These are phyloP conservation scores for Pandemis corylana DNA, from an alignment of 2,888 invertebrate species.

Conservation along the genomic window DNA sequence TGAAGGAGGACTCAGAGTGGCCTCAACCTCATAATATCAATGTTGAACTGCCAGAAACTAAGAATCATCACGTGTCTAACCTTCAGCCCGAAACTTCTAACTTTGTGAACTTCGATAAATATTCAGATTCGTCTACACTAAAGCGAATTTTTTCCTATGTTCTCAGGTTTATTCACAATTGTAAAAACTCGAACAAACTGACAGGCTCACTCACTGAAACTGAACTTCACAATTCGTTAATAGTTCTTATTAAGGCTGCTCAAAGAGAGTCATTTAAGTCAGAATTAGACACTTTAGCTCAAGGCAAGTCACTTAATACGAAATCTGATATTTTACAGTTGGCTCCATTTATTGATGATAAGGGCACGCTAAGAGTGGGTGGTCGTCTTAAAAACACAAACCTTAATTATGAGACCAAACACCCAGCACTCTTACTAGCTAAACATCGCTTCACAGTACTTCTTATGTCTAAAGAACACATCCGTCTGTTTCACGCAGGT, in stretches of 20 bases:
- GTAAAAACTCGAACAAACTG: not conserved
- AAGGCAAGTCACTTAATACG: no score
- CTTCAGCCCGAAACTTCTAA: not conserved
- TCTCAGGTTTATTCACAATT: constrained; percentile 12
- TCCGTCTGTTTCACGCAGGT: constrained; percentile 42
- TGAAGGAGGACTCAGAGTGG: constrained; percentile 6
- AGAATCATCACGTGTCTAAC: not conserved
- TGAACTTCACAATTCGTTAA: constrained; percentile 19
- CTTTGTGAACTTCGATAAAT: constrained; percentile 34
- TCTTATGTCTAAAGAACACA: constrained; percentile 40
- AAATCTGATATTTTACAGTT: constrained; percentile 20
- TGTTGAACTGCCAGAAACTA: constrained; percentile 13
- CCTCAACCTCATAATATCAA: not conserved
- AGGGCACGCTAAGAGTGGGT: constrained; percentile 27
- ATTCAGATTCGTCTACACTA: constrained; percentile 32
- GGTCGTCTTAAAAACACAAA: constrained; percentile 24
- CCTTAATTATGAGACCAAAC: constrained; percentile 39
- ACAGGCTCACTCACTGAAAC: constrained; percentile 8
- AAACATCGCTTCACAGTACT: constrained; percentile 43
- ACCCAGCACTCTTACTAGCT: constrained; percentile 36
- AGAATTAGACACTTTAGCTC: constrained; percentile 6
- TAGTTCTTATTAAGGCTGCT: constrained; percentile 1
- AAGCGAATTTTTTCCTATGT: constrained; percentile 38
- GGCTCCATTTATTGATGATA: constrained; percentile 35
- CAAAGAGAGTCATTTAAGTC: constrained; percentile 6